Base-by-base conservation (phyloP, 2,797 vertebrate genomes). In the Bradypodion ventrale region DNA sequence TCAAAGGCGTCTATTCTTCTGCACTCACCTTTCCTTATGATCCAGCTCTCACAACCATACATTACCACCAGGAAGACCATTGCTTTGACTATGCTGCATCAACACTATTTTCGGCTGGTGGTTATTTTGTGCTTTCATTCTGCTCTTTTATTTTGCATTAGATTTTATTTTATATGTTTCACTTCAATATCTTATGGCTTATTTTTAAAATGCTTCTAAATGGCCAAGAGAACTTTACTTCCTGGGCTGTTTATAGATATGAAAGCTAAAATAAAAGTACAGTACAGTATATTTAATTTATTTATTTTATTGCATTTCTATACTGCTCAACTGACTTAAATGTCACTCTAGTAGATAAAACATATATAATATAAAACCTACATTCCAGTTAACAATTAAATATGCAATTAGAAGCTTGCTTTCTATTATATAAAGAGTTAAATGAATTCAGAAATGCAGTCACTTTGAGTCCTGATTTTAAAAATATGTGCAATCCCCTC, bases 391-490 rank as follows among this genome's bases (percentile, higher is more conserved):
- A n/a, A n/a, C n/a, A n/a, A n/a, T n/a, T n/a, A n/a, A n/a, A n/a
- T n/a, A n/a, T n/a, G n/a, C 60, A 44, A 5, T 65, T 5, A 42
- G 72, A 72, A 65, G 29, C 16, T 77, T 69, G 0, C 15, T 66
- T 44, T 42, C 13, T 75, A 46, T 5, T 76, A 7, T 0, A 0
- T 21, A 82, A 88, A 88, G 89, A 85, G 90, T 93, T 92, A 93
- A 93, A 84, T 0, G 0, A 16, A 0, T 0, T 77, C 75, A 2
- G 0, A 7, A 0, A 84, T 1, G 80, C 87, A 91, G 89, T 89
- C 92, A 92, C 83, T 87, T 90, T 93, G 92, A 91, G 88, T 93
- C 94, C 94, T 91, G 86, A 1, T 79, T 91, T 94, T 87, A n/a
- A 94, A 94, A 94, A 93, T 93, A 94, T 87, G 94, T 85, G 85